Percentiles rank a stretch among this genome's conserved stretches.
Conservation (phyloP, 2,888 invertebrate genomes). For the Elmis aenea region DNA sequence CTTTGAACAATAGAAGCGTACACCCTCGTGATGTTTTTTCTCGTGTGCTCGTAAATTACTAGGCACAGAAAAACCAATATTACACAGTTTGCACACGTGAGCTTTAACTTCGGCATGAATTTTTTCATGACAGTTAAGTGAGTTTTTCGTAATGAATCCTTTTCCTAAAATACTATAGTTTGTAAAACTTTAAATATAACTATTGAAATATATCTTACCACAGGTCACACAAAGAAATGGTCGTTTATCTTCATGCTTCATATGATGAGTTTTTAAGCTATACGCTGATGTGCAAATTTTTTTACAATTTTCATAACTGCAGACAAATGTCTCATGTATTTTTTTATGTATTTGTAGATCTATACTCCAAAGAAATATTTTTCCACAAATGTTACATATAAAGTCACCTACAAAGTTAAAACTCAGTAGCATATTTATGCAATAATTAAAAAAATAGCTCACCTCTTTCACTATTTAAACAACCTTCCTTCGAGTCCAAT, state of each 20-base stretch:
- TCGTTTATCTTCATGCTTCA: slow-evolving; percentile 30
- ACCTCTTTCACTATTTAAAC: too few species aligned
- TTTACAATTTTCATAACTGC: slow-evolving; percentile 26
- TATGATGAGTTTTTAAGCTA: slow-evolving; percentile 29
- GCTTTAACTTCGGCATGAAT: slow-evolving; percentile 31
- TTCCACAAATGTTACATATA: slow-evolving; percentile 17
- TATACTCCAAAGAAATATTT: slow-evolving; percentile 15
- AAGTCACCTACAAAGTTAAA: slow-evolving; percentile 4
- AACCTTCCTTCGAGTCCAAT: slow-evolving; percentile 1
- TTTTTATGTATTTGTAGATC: slow-evolving; percentile 18
- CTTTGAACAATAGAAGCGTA: slow-evolving; percentile 34
- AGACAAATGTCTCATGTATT: slow-evolving; percentile 22
- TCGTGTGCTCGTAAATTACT: slow-evolving; percentile 35
- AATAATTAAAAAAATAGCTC: too few species aligned
- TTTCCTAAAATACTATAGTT: slow-evolving; percentile 28
- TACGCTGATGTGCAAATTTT: slow-evolving; percentile 27
- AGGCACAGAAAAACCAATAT: slow-evolving; percentile 32
- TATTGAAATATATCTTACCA: slow-evolving; percentile 23
- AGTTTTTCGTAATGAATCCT: slow-evolving; percentile 34
- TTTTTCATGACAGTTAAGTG: slow-evolving; percentile 35
- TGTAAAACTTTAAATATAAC: not conserved
- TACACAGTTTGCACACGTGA: slow-evolving; percentile 31
- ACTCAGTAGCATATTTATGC: too few species aligned
- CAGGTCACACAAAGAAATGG: slow-evolving; percentile 35
- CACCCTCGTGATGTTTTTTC: slow-evolving; percentile 34